Evolutionary conservation across 1,140 invertebrate genomes (phyloP).

Genomic region (Diuraphis noxia): DNA sequence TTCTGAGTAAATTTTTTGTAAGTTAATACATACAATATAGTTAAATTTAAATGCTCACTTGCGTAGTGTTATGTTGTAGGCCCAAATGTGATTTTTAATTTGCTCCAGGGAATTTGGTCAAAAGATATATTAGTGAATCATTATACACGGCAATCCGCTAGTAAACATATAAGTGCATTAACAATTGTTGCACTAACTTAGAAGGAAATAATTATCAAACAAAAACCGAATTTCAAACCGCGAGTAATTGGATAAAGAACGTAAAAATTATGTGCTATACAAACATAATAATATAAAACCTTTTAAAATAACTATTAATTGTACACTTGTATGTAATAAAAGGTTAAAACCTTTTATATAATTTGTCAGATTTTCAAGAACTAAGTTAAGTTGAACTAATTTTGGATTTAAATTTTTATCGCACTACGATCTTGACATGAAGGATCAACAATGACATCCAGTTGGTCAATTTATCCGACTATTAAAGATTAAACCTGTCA

Average conservation of each 20-base stretch:
- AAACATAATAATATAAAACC: neutral
- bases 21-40: neutral
- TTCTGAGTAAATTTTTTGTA: neutral
- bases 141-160: neutral
- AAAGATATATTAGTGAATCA: neutral
- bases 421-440: neutral
- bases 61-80: neutral
- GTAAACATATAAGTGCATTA: neutral
- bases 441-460: neutral
- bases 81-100: neutral
- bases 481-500: neutral
- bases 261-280: neutral
- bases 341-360: neutral
- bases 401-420: neutral
- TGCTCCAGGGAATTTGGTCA: neutral
- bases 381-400: neutral
- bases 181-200: neutral
- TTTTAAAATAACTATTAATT: neutral
- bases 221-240: neutral
- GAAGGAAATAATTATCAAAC: neutral
- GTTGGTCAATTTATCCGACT: neutral
- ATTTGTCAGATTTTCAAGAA: neutral
- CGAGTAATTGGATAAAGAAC: neutral
- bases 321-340: too few relatives aligned
- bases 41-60: constrained; percentile 12